Conservation (phyloP, 30 jellyfish, hydroid and myxozoan genomes). For the Catostylus mosaicus region DNA sequence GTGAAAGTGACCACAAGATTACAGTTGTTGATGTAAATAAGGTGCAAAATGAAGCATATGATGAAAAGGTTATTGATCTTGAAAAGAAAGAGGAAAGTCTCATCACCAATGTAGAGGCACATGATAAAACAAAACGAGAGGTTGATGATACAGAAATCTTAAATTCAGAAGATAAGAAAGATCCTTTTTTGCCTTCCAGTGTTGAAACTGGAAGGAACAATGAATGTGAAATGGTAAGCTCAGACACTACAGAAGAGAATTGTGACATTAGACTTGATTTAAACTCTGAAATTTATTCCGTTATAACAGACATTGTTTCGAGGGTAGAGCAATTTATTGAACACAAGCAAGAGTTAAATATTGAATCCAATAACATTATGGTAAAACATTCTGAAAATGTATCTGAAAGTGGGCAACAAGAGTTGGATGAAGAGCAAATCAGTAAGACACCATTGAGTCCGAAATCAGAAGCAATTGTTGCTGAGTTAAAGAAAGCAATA, state of each 20-base stretch:
- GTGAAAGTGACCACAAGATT: neutral
- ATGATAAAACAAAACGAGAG: neutral
- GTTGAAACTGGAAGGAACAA: neutral
- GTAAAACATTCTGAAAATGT: neutral
- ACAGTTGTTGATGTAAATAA: neutral
- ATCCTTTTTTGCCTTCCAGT: neutral
- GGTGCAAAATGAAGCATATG: neutral
- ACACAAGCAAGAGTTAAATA: neutral
- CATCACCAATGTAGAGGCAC: neutral
- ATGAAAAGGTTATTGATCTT: neutral
- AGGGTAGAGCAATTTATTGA: neutral
- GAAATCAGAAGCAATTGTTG: slow-evolving; percentile 51
- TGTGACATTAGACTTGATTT: neutral
- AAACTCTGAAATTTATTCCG: neutral
- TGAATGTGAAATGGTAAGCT: neutral
- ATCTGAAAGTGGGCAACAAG: neutral
- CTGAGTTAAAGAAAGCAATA: slow-evolving; percentile 49
- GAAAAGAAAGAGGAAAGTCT: neutral
- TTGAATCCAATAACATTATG: neutral
- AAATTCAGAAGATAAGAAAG: neutral
- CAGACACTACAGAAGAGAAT: neutral
- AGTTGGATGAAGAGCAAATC: neutral
- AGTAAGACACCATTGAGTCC: slow-evolving; percentile 45
- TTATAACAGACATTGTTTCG: neutral
- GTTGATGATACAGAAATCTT: neutral